These are phyloP conservation scores for Pseudoatta argentina DNA, from an alignment of 1,140 invertebrate genomes.

Conservation along the genomic window DNA sequence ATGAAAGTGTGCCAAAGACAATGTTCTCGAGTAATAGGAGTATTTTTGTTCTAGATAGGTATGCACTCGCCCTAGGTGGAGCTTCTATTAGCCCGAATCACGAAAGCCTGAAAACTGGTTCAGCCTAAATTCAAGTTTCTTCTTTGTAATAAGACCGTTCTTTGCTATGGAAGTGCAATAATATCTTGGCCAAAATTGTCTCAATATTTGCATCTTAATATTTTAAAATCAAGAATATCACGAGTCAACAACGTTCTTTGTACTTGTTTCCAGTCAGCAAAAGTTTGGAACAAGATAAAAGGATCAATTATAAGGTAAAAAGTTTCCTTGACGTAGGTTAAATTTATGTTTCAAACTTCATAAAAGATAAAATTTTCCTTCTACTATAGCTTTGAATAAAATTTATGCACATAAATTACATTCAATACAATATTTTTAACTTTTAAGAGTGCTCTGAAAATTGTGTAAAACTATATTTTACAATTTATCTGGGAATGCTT, in stretches of 20 bases:
- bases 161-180: conserved; percentile 2
- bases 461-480: background rate
- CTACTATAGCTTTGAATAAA: background rate
- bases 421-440: background rate
- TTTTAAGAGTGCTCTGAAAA: conserved; percentile 3
- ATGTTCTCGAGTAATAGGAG: conserved; percentile 28
- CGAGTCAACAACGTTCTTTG: background rate
- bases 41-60: conserved; percentile 7
- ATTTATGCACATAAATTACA: conserved; percentile 8
- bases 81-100: conserved; percentile 47
- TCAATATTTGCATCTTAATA: background rate
- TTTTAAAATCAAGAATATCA: background rate
- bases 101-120: conserved; percentile 43
- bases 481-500: background rate
- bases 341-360: background rate
- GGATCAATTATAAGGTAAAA: conserved; percentile 38
- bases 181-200: background rate
- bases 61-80: conserved; percentile 27
- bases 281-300: conserved; percentile 20
- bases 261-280: background rate
- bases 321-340: conserved; percentile 15
- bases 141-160: background rate
- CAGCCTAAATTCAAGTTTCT: conserved; percentile 10
- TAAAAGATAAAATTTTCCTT: background rate
- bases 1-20: conserved; percentile 50